A percentile compares a stretch with the other conserved stretches of the same genome.
Evolutionary conservation across 1,140 invertebrate genomes (phyloP).

Genomic region (Temnothorax curvispinosus): DNA sequence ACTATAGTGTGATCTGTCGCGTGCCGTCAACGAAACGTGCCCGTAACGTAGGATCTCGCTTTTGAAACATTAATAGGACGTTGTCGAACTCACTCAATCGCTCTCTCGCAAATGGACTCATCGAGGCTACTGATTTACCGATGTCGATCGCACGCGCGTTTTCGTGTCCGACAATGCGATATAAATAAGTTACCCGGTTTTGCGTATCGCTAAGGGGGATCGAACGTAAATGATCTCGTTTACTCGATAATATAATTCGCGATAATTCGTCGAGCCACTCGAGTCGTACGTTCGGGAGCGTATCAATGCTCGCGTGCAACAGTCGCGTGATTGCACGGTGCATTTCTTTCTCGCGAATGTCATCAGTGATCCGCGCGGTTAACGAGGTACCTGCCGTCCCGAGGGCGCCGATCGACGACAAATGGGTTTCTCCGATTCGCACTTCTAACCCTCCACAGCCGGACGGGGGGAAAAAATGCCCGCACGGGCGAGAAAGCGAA

Average conservation of each 20-base stretch:
- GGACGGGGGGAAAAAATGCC: neutral
- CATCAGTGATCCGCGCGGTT: slow-evolving; percentile 48
- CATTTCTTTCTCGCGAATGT: slow-evolving; percentile 52
- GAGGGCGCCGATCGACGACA: slow-evolving; percentile 72
- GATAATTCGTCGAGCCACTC: slow-evolving; percentile 25
- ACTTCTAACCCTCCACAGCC: slow-evolving; percentile 65
- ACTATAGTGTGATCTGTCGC: slow-evolving; percentile 74
- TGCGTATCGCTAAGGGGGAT: neutral
- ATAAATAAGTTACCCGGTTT: neutral
- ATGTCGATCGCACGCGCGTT: neutral
- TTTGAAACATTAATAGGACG: slow-evolving; percentile 49
- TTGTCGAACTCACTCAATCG: slow-evolving; percentile 39
- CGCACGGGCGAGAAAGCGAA: neutral
- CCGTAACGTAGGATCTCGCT: slow-evolving; percentile 54
- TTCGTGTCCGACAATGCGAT: neutral
- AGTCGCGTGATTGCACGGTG: slow-evolving; percentile 24
- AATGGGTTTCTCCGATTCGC: slow-evolving; percentile 28
- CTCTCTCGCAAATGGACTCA: slow-evolving; percentile 52
- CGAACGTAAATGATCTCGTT: slow-evolving; percentile 10
- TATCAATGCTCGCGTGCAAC: slow-evolving; percentile 30
- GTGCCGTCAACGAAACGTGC: slow-evolving; percentile 66
- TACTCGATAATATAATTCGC: neutral
- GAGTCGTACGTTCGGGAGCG: slow-evolving; percentile 45
- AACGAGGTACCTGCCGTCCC: slow-evolving; percentile 66
- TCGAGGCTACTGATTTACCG: slow-evolving; percentile 42